Percentiles rank a stretch among this genome's conserved stretches.
Conservation (phyloP, 2,888 invertebrate genomes). For the Scotopteryx bipunctaria region DNA sequence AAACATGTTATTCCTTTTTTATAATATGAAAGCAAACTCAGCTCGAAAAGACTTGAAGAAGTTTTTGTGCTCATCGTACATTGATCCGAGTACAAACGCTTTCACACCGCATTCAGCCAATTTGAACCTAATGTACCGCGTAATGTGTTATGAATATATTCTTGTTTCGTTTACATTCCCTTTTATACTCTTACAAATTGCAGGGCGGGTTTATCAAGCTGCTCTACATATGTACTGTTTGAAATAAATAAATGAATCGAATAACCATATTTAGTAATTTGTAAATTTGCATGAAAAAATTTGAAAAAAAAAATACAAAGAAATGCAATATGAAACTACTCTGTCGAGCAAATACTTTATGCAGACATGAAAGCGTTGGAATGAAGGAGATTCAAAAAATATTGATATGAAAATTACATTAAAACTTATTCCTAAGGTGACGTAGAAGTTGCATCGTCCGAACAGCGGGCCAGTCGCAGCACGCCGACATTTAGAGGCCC, state of each 20-base stretch:
- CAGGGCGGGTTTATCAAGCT: constrained; percentile 3
- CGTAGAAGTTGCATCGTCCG: constrained; percentile 53
- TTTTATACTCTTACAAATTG: constrained; percentile 36
- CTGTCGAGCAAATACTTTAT: neutral
- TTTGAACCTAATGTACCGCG: constrained; percentile 45
- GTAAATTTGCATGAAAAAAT: neutral
- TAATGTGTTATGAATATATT: constrained; percentile 44
- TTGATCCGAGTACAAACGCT: neutral
- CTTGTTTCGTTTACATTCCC: constrained; percentile 26
- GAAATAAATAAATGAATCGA: too few species aligned
- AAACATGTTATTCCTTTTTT: neutral
- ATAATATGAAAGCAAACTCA: neutral
- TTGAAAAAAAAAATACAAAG: neutral
- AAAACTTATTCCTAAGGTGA: constrained; percentile 62
- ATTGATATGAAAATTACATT: constrained; percentile 20
- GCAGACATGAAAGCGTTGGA: too few species aligned
- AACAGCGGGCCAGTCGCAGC: constrained; percentile 61
- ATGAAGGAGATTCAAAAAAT: neutral
- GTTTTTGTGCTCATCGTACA: constrained; percentile 9
- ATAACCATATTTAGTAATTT: too few species aligned
- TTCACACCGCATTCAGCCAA: constrained; percentile 31
- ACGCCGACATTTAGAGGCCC: constrained; percentile 74
- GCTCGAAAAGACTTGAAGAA: neutral
- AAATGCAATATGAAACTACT: too few species aligned
- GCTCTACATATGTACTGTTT: too few species aligned